Percentiles rank a stretch among this genome's conserved stretches.
Conservation (phyloP, 37 sponge, comb jelly and placozoan genomes). For the Cladorhizidae sp. region DNA sequence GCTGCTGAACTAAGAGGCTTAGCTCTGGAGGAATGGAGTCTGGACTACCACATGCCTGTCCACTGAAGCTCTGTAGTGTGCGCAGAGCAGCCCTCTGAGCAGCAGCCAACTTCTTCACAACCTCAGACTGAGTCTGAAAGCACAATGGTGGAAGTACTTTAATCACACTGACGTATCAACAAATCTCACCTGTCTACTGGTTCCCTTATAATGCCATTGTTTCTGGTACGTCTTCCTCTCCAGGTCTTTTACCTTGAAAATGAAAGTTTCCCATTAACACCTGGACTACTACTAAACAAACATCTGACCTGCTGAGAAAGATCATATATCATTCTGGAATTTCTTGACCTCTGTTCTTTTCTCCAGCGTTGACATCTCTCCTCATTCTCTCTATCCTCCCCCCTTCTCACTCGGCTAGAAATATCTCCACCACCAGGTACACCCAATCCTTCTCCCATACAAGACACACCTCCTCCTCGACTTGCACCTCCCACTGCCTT, state of each 20-base stretch:
- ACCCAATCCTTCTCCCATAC: not conserved
- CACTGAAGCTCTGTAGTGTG: slow-evolving; percentile 36
- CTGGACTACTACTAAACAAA: not conserved
- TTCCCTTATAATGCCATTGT: not conserved
- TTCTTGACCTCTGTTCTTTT: slow-evolving; percentile 48
- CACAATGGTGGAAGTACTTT: not conserved
- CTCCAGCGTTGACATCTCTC: slow-evolving; percentile 10
- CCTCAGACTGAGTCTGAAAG: slow-evolving; percentile 26
- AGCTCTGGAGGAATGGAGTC: slow-evolving; percentile 24
- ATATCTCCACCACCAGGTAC: not conserved
- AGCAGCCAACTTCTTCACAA: slow-evolving; percentile 41
- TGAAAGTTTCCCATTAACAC: not conserved
- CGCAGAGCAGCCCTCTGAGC: slow-evolving; percentile 47
- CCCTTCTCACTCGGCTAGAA: not conserved
- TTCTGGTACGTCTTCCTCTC: not conserved
- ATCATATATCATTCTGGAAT: slow-evolving; percentile 51
- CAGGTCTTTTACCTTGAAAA: not conserved
- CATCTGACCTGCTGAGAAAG: slow-evolving; percentile 55
- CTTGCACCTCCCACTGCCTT: not conserved
- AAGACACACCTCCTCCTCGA: too few species aligned
- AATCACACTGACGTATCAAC: not conserved
- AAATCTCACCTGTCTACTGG: not conserved
- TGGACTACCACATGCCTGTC: not conserved
- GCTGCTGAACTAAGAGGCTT: slow-evolving; percentile 18
- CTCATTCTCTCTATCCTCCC: not conserved